Evolutionary conservation across 2,888 invertebrate genomes (phyloP).

Genomic region (Cremastinae sp.): DNA sequence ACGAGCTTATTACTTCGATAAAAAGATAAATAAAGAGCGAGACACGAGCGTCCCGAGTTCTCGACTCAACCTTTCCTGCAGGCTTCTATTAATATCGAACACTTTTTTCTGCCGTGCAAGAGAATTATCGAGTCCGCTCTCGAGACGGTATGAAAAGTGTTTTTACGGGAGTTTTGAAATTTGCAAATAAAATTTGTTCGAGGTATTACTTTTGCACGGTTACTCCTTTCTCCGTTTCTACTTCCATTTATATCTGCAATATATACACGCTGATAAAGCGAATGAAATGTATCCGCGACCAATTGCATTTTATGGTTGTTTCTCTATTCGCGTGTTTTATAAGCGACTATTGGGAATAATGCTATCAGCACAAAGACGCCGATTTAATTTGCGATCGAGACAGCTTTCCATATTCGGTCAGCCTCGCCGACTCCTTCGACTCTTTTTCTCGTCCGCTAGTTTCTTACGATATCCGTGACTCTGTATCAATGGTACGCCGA

Average conservation of each 20-base stretch:
- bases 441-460: conserved; percentile 18
- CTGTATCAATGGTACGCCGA: conserved; percentile 6
- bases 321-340: not conserved
- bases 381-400: conserved; percentile 6
- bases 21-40: conserved; percentile 5
- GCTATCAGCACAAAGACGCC: not conserved
- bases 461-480: not conserved
- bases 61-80: not conserved
- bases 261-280: not conserved
- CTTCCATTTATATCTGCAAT: not conserved
- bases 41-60: conserved; percentile 3
- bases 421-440: conserved; percentile 13
- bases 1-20: conserved; percentile 44
- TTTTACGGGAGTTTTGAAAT: conserved; percentile 39
- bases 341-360: conserved; percentile 6
- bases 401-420: conserved; percentile 43
- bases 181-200: conserved; percentile 7
- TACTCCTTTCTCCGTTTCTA: not conserved
- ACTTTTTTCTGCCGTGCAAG: conserved; percentile 18
- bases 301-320: conserved; percentile 10
- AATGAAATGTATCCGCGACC: conserved; percentile 8
- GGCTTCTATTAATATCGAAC: conserved; percentile 39
- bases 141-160: conserved; percentile 43
- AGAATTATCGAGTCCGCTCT: not conserved
- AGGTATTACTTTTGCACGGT: not conserved